These are phyloP conservation scores for Caenorhabditis plicata DNA, from an alignment of 2,888 invertebrate species.

Conservation along the genomic window DNA sequence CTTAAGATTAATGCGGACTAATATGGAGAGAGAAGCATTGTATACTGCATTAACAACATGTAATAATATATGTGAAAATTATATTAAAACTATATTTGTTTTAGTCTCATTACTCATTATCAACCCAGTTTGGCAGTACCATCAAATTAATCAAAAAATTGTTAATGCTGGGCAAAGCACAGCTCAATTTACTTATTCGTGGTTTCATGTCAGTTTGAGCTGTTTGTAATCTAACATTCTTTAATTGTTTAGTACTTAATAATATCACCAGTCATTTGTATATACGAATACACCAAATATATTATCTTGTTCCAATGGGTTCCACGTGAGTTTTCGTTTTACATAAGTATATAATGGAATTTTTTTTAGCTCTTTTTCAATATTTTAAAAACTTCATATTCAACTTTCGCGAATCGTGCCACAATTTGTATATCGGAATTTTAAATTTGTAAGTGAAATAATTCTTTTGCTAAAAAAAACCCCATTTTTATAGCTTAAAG, in stretches of 20 bases:
- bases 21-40: conserved; percentile 33
- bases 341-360: not conserved
- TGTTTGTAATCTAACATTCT: not conserved
- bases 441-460: conserved; percentile 11
- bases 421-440: conserved; percentile 12
- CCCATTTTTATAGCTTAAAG: conserved; percentile 5
- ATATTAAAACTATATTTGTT: conserved; percentile 1
- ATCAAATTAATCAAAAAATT: conserved; percentile 56
- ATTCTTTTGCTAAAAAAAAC: too few relatives aligned
- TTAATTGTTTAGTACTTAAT: conserved; percentile 27
- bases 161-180: conserved; percentile 3
- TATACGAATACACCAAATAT: conserved; percentile 52
- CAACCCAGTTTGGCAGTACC: conserved; percentile 58
- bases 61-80: conserved; percentile 10
- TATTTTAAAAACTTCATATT: conserved; percentile 24
- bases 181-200: conserved; percentile 7
- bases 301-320: conserved; percentile 56
- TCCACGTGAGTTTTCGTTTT: conserved; percentile 45
- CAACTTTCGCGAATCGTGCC: conserved; percentile 23
- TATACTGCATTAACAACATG: conserved; percentile 45
- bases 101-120: conserved; percentile 51
- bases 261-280: conserved; percentile 40
- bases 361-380: conserved; percentile 22
- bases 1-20: conserved; percentile 20
- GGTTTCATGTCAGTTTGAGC: conserved; percentile 22